Percentiles rank a stretch among this genome's conserved stretches.
These are phyloP conservation scores for Cryptomyrus ogoouensis DNA, from an alignment of 2,113 vertebrate species.

Conservation along the genomic window DNA sequence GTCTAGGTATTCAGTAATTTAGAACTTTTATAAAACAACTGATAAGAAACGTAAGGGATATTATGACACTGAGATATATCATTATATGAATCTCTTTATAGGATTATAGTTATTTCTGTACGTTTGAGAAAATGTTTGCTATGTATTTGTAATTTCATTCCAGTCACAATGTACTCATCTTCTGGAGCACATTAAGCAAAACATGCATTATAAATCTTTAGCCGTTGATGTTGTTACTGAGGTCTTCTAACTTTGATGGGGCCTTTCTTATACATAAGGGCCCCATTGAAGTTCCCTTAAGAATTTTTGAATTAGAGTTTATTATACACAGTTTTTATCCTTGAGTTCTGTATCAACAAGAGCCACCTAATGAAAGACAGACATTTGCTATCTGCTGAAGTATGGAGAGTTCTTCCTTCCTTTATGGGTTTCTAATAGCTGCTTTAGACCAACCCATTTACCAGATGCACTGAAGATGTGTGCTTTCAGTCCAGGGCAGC, in stretches of 20 bases:
- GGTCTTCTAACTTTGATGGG: not conserved
- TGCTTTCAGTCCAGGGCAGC: not conserved
- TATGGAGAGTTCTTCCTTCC: not conserved
- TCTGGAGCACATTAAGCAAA: not conserved
- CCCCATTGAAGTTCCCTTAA: not conserved
- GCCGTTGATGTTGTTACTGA: not conserved
- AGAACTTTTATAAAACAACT: not conserved
- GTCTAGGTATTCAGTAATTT: not conserved
- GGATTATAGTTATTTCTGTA: not conserved
- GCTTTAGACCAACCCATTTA: not conserved
- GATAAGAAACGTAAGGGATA: not conserved
- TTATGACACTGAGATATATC: not conserved
- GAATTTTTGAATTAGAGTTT: not conserved
- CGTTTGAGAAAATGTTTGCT: not conserved
- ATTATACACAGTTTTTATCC: not conserved
- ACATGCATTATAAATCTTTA: not conserved
- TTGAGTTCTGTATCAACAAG: not conserved
- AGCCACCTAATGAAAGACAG: not conserved
- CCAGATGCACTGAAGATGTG: not conserved
- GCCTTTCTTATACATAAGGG: not conserved
- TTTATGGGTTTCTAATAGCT: not conserved
- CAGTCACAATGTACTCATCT: not conserved
- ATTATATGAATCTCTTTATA: not conserved
- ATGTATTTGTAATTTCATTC: not conserved
- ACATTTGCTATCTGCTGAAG: not conserved